phyloP scores from a whole-genome alignment of 2,888 invertebrate species.

The Cinara cedri region DNA sequence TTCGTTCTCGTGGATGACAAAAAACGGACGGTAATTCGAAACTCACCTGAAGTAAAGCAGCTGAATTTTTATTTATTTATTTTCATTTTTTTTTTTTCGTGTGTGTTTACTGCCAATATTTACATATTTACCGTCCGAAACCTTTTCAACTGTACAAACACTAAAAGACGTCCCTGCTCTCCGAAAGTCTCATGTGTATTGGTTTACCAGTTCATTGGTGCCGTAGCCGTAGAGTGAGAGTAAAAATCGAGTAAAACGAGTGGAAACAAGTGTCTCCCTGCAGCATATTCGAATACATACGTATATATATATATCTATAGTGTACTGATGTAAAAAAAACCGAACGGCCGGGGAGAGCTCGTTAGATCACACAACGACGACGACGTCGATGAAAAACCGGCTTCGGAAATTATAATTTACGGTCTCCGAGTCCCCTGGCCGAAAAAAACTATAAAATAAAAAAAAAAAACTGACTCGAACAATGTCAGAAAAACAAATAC shows the following conservation, averaged over 20 bases:
- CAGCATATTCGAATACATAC: no score
- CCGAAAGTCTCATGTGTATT: constrained; percentile 37
- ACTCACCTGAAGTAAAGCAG: constrained; percentile 38
- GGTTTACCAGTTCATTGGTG: constrained; percentile 48
- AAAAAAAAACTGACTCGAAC: constrained; percentile 32
- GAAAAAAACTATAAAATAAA: constrained; percentile 27
- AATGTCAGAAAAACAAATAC: constrained; percentile 43
- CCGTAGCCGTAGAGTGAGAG: background rate
- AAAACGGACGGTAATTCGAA: constrained; percentile 46
- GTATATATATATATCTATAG: no score
- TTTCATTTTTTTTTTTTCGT: no score
- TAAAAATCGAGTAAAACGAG: constrained; percentile 43
- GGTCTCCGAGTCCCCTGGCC: background rate
- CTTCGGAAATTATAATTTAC: constrained; percentile 50
- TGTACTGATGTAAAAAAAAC: background rate
- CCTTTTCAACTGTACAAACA: constrained; percentile 47
- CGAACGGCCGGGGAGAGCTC: constrained; percentile 34
- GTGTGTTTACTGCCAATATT: constrained; percentile 53
- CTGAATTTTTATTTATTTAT: background rate
- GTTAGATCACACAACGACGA: constrained; percentile 44
- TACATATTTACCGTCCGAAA: constrained; percentile 52
- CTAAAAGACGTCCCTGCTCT: background rate
- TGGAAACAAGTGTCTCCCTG: constrained; percentile 46
- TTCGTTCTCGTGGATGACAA: background rate
- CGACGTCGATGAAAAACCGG: constrained; percentile 45